Base-by-base conservation (phyloP, 2,113 vertebrate species). In the Oenanthe melanoleuca region DNA sequence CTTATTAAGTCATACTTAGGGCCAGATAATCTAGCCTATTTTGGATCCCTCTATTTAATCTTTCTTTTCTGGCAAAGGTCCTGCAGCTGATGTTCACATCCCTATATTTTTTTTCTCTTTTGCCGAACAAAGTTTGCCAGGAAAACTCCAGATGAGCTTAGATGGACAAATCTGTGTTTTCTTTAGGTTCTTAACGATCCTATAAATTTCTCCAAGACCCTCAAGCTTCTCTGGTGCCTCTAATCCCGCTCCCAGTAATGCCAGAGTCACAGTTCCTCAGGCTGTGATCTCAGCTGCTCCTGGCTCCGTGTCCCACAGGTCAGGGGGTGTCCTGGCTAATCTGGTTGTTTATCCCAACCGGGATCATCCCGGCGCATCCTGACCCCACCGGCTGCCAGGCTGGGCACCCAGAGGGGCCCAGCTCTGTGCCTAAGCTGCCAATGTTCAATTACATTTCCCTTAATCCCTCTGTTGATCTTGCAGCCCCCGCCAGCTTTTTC, bases 21-120 rank as follows among this genome's bases (percentile, higher is more conserved):
- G 47, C 38, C 67, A 93, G 96, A 96, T 96, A 96, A 97, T 96
- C 96, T 88, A 96, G 96, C 96, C 96, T 97, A 96, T 97, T 97
- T 96, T 96, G 85, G 94, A 95, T 88, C 71, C 38, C 93, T 96
- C 82, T 53, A 24, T 94, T 94, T 97, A 96, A 96, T 97, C 96
- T 96, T 92, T 59, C 85, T 72, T 92, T 89, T 90, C 92, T 97
- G 96, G 95, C 94, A 95, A 71, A 93, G 31, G n/a, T 71, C 93
- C 94, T 96, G 89, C 71, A 83, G 52, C 53, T 60, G 52, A 63
- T 95, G 88, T 34, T 83, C 64, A 6, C 0, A 1, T 12, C 67
- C 12, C 65, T 42, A n/a, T 15, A 15, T 21, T 4, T 44, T 42
- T 57, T 80, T 80, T n/a, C 79, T 73, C 17, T 63, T 83, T 24